phyloP scores from a whole-genome alignment of 2,113 vertebrate genomes.

The Eudorcas thomsonii region DNA sequence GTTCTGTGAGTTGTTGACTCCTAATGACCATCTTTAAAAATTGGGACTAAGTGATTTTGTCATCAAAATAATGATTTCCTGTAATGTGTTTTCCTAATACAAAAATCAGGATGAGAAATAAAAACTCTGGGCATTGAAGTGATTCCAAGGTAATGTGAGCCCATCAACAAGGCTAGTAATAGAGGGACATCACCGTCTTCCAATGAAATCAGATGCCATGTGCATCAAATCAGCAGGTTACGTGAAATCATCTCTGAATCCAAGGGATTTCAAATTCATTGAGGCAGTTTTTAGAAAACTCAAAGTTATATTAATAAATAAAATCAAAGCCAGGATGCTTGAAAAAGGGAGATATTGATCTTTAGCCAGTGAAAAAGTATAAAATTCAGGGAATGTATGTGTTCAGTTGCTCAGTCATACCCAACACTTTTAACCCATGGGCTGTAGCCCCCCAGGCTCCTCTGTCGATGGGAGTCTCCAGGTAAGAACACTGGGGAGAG shows the following conservation, averaged over 20 bases:
- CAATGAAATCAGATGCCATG: rapidly evolving
- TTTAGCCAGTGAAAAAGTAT: neutral
- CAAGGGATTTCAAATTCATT: neutral
- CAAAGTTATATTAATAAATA: neutral
- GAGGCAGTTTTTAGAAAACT: neutral
- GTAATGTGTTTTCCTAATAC: neutral
- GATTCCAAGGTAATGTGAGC: rapidly evolving
- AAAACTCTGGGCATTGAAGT: neutral
- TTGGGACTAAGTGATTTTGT: neutral
- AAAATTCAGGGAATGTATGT: neutral
- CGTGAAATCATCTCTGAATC: neutral
- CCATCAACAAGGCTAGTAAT: neutral
- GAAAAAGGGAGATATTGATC: neutral
- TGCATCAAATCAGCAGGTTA: neutral
- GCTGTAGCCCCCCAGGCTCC: neutral
- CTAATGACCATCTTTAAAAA: neutral
- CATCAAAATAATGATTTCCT: slow-evolving; percentile 6
- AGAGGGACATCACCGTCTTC: neutral
- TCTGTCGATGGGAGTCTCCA: neutral
- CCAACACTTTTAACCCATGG: neutral
- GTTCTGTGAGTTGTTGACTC: neutral
- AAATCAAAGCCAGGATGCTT: neutral
- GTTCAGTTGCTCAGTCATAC: neutral
- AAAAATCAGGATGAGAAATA: neutral
- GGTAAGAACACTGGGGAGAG: neutral